Evolutionary conservation across 2,797 vertebrate species (phyloP).

Genomic region (Allobates femoralis): DNA sequence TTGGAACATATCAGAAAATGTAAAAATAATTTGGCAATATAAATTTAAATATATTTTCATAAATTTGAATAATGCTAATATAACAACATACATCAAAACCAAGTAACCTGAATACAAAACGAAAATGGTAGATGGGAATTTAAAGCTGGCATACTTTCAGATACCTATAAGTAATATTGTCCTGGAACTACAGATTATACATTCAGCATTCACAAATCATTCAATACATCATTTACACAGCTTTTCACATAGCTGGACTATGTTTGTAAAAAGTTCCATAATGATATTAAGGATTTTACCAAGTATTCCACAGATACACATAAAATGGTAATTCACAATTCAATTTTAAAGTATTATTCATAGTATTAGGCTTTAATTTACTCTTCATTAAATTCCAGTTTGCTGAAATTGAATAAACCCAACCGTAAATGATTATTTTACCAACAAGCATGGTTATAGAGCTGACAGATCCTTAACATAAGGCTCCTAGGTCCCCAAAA

Average conservation of each 20-base stretch:
- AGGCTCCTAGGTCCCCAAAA: no score
- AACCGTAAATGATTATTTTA: no score
- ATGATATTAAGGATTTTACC: background rate
- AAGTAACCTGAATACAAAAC: background rate
- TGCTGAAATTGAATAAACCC: no score
- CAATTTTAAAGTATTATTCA: no score
- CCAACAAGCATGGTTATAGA: no score
- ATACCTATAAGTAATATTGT: background rate
- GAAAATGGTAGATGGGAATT: background rate
- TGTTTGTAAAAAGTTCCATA: no score
- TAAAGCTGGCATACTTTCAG: slow-evolving; percentile 21
- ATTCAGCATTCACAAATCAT: background rate
- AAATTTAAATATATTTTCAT: slow-evolving; percentile 2
- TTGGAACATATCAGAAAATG: background rate
- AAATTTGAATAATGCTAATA: slow-evolving; percentile 16
- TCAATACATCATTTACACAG: background rate
- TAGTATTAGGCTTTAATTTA: no score
- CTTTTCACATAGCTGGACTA: background rate
- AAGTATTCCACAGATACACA: background rate
- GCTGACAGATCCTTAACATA: no score
- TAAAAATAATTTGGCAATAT: background rate
- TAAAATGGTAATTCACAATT: no score
- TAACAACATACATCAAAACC: slow-evolving; percentile 3
- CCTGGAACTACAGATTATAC: background rate
- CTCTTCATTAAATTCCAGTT: no score